Evolutionary conservation across 2,888 invertebrate genomes (phyloP).

Genomic region (Cyclophora albipunctata): DNA sequence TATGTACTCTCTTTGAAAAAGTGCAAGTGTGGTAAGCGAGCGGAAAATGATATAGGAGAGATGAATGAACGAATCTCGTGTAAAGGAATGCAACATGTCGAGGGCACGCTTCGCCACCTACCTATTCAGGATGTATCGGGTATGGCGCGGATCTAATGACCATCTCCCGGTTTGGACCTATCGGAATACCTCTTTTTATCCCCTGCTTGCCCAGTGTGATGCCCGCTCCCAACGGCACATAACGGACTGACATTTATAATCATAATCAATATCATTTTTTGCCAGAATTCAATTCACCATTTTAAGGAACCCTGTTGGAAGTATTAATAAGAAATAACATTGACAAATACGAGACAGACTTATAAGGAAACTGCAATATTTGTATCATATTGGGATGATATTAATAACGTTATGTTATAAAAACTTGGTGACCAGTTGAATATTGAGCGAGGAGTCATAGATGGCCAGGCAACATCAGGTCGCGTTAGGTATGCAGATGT

Average conservation of each 20-base stretch:
- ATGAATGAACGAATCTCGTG: slow-evolving; percentile 59
- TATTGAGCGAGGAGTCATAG: too few species aligned
- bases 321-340: background rate
- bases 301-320: slow-evolving; percentile 5
- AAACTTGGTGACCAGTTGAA: too few species aligned
- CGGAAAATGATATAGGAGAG: slow-evolving; percentile 25
- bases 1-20: too few species aligned
- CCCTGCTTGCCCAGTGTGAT: slow-evolving; percentile 49
- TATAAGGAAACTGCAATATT: too few species aligned
- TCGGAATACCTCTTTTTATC: slow-evolving; percentile 59
- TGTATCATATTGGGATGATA: too few species aligned
- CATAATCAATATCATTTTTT: slow-evolving; percentile 37
- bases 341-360: too few species aligned
- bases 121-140: slow-evolving; percentile 69
- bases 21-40: too few species aligned
- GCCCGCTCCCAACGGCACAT: slow-evolving; percentile 56
- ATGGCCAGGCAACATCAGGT: too few species aligned
- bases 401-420: too few species aligned
- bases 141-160: slow-evolving; percentile 73
- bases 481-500: too few species aligned
- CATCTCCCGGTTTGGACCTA: slow-evolving; percentile 56
- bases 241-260: slow-evolving; percentile 52
- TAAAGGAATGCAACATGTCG: slow-evolving; percentile 29
- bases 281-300: slow-evolving; percentile 15
- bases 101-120: slow-evolving; percentile 64